Evolutionary conservation across 2,113 vertebrate species (phyloP).

Genomic region (Dicrurus megarhynchus): DNA sequence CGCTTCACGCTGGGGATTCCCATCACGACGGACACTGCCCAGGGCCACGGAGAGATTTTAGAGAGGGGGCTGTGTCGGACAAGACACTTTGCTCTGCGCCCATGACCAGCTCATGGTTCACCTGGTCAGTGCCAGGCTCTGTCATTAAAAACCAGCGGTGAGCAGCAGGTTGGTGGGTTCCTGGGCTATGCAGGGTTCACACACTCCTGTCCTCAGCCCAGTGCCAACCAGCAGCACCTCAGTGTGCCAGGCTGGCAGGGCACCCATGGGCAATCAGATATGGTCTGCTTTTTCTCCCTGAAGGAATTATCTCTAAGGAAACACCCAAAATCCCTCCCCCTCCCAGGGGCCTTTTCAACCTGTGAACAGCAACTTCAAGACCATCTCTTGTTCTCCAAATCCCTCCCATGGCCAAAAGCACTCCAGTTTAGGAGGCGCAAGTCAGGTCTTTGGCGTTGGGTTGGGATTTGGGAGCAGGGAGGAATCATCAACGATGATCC

Average conservation of each 20-base stretch:
- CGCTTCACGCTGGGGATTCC: conserved; percentile 96
- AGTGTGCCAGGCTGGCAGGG: neutral
- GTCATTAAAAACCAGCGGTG: neutral
- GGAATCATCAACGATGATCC: neutral
- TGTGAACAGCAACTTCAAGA: neutral
- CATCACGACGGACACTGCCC: conserved; percentile 94
- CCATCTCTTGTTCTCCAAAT: neutral
- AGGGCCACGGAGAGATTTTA: conserved; percentile 32
- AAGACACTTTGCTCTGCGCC: neutral
- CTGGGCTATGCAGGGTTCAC: neutral
- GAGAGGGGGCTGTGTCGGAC: neutral
- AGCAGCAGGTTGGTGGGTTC: neutral
- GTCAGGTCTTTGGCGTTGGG: neutral
- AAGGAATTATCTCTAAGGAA: neutral
- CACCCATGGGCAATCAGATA: neutral
- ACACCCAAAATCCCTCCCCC: rapidly evolving
- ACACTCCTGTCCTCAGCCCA: neutral
- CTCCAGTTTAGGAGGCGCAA: neutral
- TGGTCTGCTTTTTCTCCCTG: neutral
- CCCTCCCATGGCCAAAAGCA: neutral
- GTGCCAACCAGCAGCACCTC: neutral
- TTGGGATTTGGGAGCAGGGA: neutral
- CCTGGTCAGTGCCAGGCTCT: neutral
- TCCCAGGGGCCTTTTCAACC: neutral
- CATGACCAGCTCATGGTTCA: neutral